A percentile compares a stretch with the other conserved stretches of the same genome.
These are phyloP conservation scores for Brachionus asplanchnoidis DNA, from an alignment of 1,140 invertebrate genomes.

Conservation along the genomic window DNA sequence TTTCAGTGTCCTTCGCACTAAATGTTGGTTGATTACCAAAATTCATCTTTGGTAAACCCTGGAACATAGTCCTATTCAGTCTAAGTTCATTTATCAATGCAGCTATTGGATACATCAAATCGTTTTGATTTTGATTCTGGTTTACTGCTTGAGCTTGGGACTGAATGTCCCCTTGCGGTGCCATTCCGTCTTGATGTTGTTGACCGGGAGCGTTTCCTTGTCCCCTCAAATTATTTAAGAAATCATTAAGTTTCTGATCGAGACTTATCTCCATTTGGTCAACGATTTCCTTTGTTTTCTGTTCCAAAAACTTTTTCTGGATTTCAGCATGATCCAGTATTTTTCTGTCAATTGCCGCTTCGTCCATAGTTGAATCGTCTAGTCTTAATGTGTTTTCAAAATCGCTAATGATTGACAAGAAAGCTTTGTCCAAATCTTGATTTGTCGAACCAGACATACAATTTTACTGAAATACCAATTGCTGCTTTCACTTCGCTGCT, in stretches of 20 bases:
- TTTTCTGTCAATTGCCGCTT: neutral
- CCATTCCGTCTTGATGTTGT: neutral
- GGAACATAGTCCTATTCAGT: neutral
- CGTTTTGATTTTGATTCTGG: neutral
- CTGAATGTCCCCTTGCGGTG: neutral
- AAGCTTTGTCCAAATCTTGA: neutral
- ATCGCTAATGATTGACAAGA: neutral
- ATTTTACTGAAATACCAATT: neutral
- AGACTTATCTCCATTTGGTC: neutral
- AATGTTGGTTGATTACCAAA: neutral
- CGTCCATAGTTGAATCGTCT: neutral
- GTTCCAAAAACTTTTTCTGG: neutral
- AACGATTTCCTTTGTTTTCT: constrained; percentile 1
- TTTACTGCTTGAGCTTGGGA: neutral
- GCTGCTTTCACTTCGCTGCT: too few species aligned
- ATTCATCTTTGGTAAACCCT: constrained; percentile 1
- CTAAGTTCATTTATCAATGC: neutral
- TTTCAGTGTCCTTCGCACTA: neutral
- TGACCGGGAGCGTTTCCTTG: neutral
- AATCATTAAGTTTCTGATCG: neutral
- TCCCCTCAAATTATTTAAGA: neutral
- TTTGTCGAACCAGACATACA: constrained; percentile 10
- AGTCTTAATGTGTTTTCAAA: neutral
- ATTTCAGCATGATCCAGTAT: neutral
- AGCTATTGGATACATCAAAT: neutral